Percentiles rank a stretch among this genome's conserved stretches.
Conservation (phyloP, 2,113 vertebrate genomes). For the Octodon degus region DNA sequence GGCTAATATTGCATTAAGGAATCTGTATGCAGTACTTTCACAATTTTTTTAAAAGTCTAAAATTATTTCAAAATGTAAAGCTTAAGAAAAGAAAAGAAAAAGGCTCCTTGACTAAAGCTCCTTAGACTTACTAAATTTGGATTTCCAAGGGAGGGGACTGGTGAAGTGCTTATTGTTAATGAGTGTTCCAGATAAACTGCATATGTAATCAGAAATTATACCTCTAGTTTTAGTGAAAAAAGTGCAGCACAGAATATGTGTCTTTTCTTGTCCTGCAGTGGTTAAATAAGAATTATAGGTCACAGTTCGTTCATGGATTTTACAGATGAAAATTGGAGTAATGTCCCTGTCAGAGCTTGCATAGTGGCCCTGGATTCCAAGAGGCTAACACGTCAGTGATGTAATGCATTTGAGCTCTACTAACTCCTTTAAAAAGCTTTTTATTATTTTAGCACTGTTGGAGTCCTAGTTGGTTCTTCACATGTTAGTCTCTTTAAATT, state of each 20-base stretch:
- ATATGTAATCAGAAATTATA: not conserved
- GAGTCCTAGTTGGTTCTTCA: not conserved
- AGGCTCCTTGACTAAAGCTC: not conserved
- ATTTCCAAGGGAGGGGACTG: not conserved
- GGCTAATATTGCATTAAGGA: not conserved
- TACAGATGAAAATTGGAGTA: not conserved
- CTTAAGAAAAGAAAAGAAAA: not conserved
- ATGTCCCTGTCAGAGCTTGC: not conserved
- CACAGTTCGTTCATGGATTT: not conserved
- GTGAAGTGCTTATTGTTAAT: not conserved
- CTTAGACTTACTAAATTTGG: not conserved
- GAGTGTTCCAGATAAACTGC: not conserved
- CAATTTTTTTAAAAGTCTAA: not conserved
- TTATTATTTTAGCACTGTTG: not conserved
- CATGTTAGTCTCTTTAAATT: not conserved
- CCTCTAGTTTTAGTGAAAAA: not conserved
- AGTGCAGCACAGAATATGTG: not conserved
- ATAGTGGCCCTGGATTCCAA: not conserved
- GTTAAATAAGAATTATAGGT: not conserved
- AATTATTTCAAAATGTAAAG: slow-evolving; percentile 37
- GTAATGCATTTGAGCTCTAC: not conserved
- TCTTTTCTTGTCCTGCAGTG: not conserved
- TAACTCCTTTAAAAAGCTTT: not conserved
- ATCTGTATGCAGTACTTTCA: not conserved
- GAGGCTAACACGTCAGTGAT: not conserved